Base-by-base conservation (phyloP, 2,797 vertebrate genomes). In the Sebastes baramenuke region DNA sequence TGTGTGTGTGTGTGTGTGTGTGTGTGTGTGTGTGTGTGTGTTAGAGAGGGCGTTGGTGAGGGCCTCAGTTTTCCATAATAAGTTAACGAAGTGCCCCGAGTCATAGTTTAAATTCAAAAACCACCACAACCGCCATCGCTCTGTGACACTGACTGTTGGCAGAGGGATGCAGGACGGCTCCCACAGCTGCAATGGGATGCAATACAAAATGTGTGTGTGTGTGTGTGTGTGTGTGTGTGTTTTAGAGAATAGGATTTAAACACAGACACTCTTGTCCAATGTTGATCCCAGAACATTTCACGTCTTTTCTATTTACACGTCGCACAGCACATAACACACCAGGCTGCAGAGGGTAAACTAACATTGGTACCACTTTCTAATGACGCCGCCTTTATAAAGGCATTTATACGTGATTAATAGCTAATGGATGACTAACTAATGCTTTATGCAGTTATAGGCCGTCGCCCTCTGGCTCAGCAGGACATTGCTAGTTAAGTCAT, bases 21-120 rank as follows among this genome's bases (percentile, higher is more conserved):
- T 67, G 76, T 69, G 83, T 87, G 73, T 62, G 32, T 10, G 32
- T 54, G 81, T 59, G 85, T 67, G 76, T 69, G 83, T 87, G 73
- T 62, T 75, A 3, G 76, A 73, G 62, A 71, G 82, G 77, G 76
- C 65, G 59, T 69, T 86, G 88, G 86, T 36, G 58, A 88, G 85
- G 90, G 93, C 93, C 93, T 91, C 94, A 94, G 95, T 96, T 96
- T 96, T 94, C 95, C 91, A 95, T 97, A 96, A 97, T 97, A 96
- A 96, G 96, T 95, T 95, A 86, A 95, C 89, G 36, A 95, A 95
- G 87, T 88, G 96, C 97, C 95, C 94, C 88, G 29, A 95, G 96
- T 95, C 84, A 93, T 81, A 85, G 93, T 83, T 91, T 86, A 34
- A 87, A 95, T 96, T 96, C 93, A 92, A 74, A 94, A 95, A 76